Evolutionary conservation across 2,113 vertebrate species (phyloP).

Genomic region (Ophthalmolycus amberensis): DNA sequence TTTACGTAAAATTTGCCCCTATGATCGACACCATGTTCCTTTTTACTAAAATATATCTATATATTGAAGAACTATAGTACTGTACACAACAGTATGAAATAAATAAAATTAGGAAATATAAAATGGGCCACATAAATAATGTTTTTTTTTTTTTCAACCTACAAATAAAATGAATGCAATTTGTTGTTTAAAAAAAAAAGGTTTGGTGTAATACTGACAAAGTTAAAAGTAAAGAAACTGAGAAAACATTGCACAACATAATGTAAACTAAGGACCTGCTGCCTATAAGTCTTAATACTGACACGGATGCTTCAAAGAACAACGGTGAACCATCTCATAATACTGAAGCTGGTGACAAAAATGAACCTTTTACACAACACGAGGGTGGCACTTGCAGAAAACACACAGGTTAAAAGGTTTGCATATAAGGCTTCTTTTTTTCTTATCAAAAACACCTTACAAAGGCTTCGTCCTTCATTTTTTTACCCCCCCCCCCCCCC

Average conservation of each 20-base stretch:
- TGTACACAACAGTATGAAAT: conserved; percentile 99
- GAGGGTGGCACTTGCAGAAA: conserved; percentile 99
- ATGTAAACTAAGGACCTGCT: conserved; percentile 99
- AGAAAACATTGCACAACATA: conserved; percentile 97
- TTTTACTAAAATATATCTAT: conserved; percentile 99
- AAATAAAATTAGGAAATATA: conserved; percentile 99
- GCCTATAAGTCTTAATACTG: conserved; percentile 98
- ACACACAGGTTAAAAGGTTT: conserved; percentile 99
- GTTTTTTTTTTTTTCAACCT: conserved; percentile 90
- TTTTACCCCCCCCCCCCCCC: conserved; percentile 15
- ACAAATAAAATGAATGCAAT: conserved; percentile 99
- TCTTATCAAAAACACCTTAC: conserved; percentile 94
- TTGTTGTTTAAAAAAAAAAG: conserved; percentile 87
- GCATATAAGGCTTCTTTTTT: conserved; percentile 99
- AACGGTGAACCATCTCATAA: conserved; percentile 93
- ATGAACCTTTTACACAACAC: conserved; percentile 97
- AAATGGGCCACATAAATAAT: conserved; percentile 99
- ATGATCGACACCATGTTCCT: conserved; percentile 99
- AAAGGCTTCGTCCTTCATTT: conserved; percentile 92
- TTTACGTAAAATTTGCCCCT: conserved; percentile 99
- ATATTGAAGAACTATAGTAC: conserved; percentile 99
- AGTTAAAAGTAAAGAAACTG: conserved; percentile 88
- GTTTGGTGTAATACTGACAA: conserved; percentile 99
- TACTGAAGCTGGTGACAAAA: conserved; percentile 97
- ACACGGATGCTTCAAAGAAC: conserved; percentile 99